These are phyloP conservation scores for Sebastes melanostomus DNA, from an alignment of 2,797 vertebrate species.

Conservation along the genomic window DNA sequence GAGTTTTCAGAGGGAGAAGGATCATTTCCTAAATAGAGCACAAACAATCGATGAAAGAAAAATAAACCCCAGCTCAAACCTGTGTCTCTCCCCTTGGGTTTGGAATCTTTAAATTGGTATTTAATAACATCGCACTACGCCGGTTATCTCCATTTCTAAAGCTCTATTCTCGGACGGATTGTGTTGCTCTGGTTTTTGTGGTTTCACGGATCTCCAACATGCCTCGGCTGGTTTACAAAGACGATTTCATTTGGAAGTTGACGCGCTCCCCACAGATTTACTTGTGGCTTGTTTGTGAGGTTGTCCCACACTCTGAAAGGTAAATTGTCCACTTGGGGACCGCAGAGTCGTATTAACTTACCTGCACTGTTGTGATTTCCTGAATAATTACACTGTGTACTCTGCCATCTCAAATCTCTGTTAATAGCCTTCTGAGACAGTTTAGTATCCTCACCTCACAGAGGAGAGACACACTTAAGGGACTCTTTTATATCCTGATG, in stretches of 20 bases:
- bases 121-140: constrained; percentile 52
- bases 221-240: constrained; percentile 36
- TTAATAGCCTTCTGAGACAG: constrained; percentile 39
- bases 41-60: constrained; percentile 64
- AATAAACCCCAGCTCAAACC: constrained; percentile 51
- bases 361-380: constrained; percentile 51
- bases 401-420: constrained; percentile 46
- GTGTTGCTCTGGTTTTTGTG: constrained; percentile 41
- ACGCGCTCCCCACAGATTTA: constrained; percentile 40
- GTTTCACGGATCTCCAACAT: constrained; percentile 49
- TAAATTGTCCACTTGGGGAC: constrained; percentile 51
- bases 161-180: constrained; percentile 35
- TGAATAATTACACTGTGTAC: constrained; percentile 56
- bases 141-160: constrained; percentile 30
- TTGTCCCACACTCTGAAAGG: constrained; percentile 49
- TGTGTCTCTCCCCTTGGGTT: constrained; percentile 30
- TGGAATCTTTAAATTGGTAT: constrained; percentile 50
- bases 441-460: constrained; percentile 41
- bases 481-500: constrained; percentile 25
- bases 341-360: constrained; percentile 44
- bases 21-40: constrained; percentile 61
- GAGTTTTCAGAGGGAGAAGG: constrained; percentile 59
- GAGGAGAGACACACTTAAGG: constrained; percentile 36
- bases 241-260: constrained; percentile 59
- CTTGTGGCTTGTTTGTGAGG: constrained; percentile 34